Evolutionary conservation across 2,113 vertebrate genomes (phyloP), one percentile per base, ranked within the genome.

Genomic region (Bos taurus): DNA sequence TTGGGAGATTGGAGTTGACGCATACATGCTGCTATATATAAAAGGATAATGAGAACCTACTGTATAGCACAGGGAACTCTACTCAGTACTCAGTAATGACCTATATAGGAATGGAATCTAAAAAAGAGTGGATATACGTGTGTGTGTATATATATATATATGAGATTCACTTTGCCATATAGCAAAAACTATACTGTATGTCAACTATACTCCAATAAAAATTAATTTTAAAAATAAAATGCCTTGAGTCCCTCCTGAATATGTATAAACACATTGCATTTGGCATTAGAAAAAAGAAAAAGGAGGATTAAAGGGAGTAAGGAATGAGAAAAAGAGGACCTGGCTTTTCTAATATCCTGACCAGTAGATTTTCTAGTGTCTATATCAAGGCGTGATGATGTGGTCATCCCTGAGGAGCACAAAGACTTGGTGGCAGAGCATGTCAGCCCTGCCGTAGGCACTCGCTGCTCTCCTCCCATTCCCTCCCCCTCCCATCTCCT

Each of bases 301-400:
- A 71, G 28, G 28, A 67, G 2, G 11, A 46, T 33, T 59, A 74
- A 93, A 28, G 21, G 36, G 6, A 88, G 0, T 14, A 36, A 48
- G 13, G n/a, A 14, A 10, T 40, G 16, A 77, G 62, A 17, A 87
- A 91, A 88, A 80, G 48, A 88, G 82, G n/a, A 80, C 13, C 33
- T 62, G 19, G 4, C 6, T 80, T 96, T 83, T 62, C 52, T 82
- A 71, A 16, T 54, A 12, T 54, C 46, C 88, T 57, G 23, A 40
- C 40, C 40, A 40, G 40, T 40, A 40, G 40, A 21, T 59, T 85
- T 86, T 71, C 71, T 48, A 50, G 15, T 21, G 6, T 59, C 33
- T 59, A 1, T 50, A 33, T 62, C 11, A 9, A 33, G 6, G 15
- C 9, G 6, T 19, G 21, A 1, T 14, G 4, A 5, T 2, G 3